Percentiles rank a stretch among this genome's conserved stretches.
phyloP scores from a whole-genome alignment of 2,888 invertebrate genomes.

The Leptarthrus brevirostris region DNA sequence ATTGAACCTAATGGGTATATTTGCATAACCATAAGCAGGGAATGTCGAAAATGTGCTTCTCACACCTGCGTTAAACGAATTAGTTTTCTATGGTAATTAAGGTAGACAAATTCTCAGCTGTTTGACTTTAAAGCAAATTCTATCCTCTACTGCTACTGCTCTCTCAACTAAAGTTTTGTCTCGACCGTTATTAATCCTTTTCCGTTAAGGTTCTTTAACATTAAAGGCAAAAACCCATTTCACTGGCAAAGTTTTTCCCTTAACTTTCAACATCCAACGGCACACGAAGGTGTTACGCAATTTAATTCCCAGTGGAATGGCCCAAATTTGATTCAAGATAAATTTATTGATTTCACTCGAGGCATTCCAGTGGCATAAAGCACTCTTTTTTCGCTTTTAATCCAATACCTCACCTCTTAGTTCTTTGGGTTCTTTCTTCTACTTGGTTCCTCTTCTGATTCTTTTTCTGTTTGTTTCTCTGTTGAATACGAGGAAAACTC shows the following conservation, averaged over 20 bases:
- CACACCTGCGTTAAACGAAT: too few relatives aligned
- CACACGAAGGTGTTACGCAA: conserved; percentile 48
- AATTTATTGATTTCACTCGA: conserved; percentile 55
- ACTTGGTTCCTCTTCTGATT: conserved; percentile 9
- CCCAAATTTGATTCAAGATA: conserved; percentile 55
- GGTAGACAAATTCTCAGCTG: too few relatives aligned
- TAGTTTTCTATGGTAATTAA: too few relatives aligned
- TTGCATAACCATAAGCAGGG: too few relatives aligned
- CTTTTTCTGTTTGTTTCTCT: conserved; percentile 29
- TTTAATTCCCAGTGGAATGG: conserved; percentile 50
- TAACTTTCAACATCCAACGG: conserved; percentile 26
- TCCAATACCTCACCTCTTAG: conserved; percentile 36
- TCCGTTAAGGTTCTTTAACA: conserved; percentile 6
- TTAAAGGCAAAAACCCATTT: conserved; percentile 2
- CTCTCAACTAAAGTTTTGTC: too few relatives aligned
- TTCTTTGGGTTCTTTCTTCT: background rate
- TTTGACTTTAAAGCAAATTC: too few relatives aligned
- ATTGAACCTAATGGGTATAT: too few relatives aligned
- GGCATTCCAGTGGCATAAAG: conserved; percentile 49
- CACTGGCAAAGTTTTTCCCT: conserved; percentile 37
- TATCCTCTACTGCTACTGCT: too few relatives aligned
- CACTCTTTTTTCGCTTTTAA: conserved; percentile 39
- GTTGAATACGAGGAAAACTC: conserved; percentile 18
- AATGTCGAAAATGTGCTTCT: too few relatives aligned
- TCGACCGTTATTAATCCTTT: background rate